Evolutionary conservation across 1,140 invertebrate genomes (phyloP), one percentile per base, ranked within the genome.

Genomic region (Solen grandis): DNA sequence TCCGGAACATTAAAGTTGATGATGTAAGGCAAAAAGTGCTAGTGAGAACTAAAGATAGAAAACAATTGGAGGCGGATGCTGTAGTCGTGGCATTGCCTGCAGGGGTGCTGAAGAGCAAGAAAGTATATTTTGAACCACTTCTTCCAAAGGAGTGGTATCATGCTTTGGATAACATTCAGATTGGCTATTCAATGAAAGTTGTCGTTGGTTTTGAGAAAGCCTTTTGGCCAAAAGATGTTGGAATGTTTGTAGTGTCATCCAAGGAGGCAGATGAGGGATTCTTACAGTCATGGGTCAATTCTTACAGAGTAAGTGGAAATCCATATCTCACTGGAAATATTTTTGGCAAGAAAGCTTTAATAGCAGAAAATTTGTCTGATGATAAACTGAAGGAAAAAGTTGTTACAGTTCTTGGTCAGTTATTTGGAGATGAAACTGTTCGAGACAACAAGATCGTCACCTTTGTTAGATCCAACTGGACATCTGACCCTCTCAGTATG

Each of bases 161-260:
- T 14, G 85, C 86, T 14, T 2, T 83, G 13, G 50, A 81, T 29
- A 41, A 85, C 29, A 73, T 89, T 41, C 83, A 68, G 19, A 4
- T 80, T 14, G 77, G 68, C 38, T 73, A 80, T 65, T 63, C 29
- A 27, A 84, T 82, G 54, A 86, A 85, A 62, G 35, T 89, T 1
- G 68, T 89, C 27, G 74, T 89, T 66, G 81, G 86, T 35, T 89
- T 89, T 86, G 82, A 85, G 14, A 31, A 78, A 41, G 72, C 84
- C 3, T 89, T 89, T 68, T 89, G 88, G 88, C 83, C 88, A 0
- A 60, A 73, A 33, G 85, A 89, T 31, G 41, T 79, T 65, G 88
- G 85, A 33, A 81, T 41, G 54, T 80, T 80, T 31, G 73, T 41
- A n/a, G 66, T 70, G 25, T 65, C 35, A 27, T 80, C 77, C 25